phyloP scores from a whole-genome alignment of 2,113 vertebrate species.

The Seriola dumerili region DNA sequence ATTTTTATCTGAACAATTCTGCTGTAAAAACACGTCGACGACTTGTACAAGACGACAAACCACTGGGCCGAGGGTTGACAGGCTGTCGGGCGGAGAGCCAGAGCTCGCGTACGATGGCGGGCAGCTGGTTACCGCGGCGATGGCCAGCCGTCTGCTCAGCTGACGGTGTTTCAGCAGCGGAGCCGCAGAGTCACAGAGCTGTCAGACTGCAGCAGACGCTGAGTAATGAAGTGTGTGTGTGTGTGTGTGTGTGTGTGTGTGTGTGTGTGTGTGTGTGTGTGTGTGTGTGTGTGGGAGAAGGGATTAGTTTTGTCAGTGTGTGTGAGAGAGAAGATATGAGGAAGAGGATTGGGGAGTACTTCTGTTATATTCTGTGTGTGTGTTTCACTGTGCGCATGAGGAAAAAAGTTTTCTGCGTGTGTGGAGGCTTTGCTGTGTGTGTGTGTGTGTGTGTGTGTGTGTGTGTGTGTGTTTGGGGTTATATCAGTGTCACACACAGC shows the following conservation, averaged over 20 bases:
- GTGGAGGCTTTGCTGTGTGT: neutral
- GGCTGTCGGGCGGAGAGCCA: constrained; percentile 16
- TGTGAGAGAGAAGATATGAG: neutral
- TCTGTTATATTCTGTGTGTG: constrained; percentile 11
- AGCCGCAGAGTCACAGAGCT: constrained; percentile 47
- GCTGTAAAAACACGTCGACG: neutral
- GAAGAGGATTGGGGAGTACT: neutral
- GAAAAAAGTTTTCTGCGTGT: no score
- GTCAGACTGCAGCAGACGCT: constrained; percentile 60
- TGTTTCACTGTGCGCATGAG: neutral
- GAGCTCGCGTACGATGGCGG: neutral
- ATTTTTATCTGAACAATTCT: neutral
- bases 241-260: constrained; percentile 3
- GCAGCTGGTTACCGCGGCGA: constrained; percentile 42
- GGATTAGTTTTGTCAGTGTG: constrained; percentile 24
- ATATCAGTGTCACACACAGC: neutral
- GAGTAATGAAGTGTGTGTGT: constrained; percentile 38
- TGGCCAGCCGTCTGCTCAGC: constrained; percentile 19
- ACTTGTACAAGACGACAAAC: neutral
- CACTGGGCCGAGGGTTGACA: neutral
- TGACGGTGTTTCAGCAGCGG: constrained; percentile 34
- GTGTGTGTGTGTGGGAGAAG: constrained; percentile 1
- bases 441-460: constrained; percentile 1
- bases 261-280: constrained; percentile 22
- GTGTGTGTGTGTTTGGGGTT: neutral